These are phyloP conservation scores for Choristoneura rosaceana DNA, from an alignment of 2,888 invertebrate genomes.

Conservation along the genomic window DNA sequence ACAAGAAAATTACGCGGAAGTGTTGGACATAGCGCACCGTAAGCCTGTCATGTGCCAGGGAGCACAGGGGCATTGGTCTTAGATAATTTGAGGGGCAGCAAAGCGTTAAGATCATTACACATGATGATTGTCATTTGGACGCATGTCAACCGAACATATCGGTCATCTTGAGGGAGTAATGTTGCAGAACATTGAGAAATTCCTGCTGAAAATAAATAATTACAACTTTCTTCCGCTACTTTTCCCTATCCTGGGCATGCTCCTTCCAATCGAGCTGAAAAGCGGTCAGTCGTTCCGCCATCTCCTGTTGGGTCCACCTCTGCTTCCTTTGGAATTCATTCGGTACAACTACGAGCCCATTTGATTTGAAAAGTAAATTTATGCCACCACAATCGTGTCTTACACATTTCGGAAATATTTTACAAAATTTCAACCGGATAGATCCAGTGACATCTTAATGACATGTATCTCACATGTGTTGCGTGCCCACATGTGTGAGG, in stretches of 20 bases:
- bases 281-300: too few relatives aligned
- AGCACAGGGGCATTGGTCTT: slow-evolving; percentile 81
- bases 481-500: background rate
- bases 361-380: background rate
- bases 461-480: background rate
- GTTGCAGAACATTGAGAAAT: slow-evolving; percentile 19
- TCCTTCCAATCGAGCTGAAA: too few relatives aligned
- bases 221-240: too few relatives aligned
- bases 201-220: too few relatives aligned
- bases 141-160: slow-evolving; percentile 37
- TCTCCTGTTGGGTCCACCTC: too few relatives aligned
- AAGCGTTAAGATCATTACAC: slow-evolving; percentile 83
- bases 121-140: slow-evolving; percentile 71
- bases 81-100: slow-evolving; percentile 81
- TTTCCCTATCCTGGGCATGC: too few relatives aligned
- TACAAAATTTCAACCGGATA: background rate
- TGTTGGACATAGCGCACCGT: slow-evolving; percentile 75
- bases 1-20: slow-evolving; percentile 64
- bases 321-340: too few relatives aligned
- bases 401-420: background rate
- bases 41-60: slow-evolving; percentile 76
- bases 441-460: background rate
- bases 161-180: slow-evolving; percentile 38
- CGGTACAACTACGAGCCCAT: too few relatives aligned
- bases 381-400: background rate